Conservation (phyloP, 2,113 vertebrate genomes). For the Paradoxurus hermaphroditus region DNA sequence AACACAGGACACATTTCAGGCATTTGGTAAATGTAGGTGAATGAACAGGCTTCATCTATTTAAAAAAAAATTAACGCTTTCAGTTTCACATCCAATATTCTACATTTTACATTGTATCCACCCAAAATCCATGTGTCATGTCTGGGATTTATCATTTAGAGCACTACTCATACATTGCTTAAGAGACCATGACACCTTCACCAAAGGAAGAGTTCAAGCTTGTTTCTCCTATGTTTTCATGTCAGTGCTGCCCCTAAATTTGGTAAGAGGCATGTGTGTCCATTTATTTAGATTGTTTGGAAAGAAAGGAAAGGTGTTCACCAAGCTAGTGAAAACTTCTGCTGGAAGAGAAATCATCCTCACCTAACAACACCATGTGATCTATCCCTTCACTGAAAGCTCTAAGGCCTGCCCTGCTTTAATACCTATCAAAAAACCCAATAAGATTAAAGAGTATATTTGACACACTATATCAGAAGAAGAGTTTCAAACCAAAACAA, state of each 20-base stretch:
- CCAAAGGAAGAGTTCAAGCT: not conserved
- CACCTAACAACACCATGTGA: not conserved
- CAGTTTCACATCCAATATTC: not conserved
- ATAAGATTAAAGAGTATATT: not conserved
- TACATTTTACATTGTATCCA: not conserved
- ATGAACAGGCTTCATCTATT: not conserved
- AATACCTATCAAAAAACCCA: not conserved
- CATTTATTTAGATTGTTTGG: not conserved
- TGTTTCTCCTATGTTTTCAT: not conserved
- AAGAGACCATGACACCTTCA: not conserved
- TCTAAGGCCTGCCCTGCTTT: not conserved
- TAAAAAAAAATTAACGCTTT: not conserved
- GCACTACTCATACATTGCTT: not conserved
- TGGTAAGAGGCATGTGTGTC: not conserved
- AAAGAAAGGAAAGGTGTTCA: conserved; percentile 18
- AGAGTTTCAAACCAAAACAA: not conserved
- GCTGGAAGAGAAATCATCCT: not conserved
- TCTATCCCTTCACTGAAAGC: not conserved
- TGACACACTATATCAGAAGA: not conserved
- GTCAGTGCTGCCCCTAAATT: not conserved
- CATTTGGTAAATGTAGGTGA: not conserved
- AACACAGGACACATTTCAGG: not conserved
- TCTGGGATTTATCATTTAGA: not conserved
- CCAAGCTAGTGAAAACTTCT: not conserved
- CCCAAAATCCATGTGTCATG: not conserved